These are phyloP conservation scores for Alethe diademata DNA, from an alignment of 2,113 vertebrate genomes.

Conservation along the genomic window DNA sequence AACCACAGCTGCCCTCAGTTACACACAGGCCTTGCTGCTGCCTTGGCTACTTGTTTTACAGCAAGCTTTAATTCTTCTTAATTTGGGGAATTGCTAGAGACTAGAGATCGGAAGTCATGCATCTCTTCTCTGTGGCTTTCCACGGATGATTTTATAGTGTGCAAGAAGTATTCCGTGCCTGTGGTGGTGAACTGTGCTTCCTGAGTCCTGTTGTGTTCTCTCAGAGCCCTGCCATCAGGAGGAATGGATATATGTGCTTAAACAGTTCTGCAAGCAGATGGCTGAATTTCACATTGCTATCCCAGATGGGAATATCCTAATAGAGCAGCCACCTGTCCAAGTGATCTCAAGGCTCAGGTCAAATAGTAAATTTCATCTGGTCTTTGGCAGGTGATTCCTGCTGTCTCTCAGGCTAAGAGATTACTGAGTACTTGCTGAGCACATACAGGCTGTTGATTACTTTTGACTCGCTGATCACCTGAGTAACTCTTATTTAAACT, in stretches of 20 bases:
- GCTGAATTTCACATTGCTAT: constrained; percentile 21
- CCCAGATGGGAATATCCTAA: constrained; percentile 49
- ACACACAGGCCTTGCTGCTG: background rate
- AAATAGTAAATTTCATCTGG: constrained; percentile 34
- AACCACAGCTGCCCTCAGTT: background rate
- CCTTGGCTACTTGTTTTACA: background rate
- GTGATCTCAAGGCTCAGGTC: constrained; percentile 41
- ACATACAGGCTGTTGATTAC: background rate
- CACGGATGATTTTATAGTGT: background rate
- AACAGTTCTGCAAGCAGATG: constrained; percentile 50
- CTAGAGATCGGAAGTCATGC: background rate
- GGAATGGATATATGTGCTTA: background rate
- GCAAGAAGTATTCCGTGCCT: background rate
- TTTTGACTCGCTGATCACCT: background rate
- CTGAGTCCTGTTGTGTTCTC: background rate
- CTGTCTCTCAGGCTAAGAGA: background rate
- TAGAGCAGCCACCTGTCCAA: constrained; percentile 58
- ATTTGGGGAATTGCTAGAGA: background rate
- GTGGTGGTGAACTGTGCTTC: background rate
- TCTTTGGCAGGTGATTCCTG: constrained; percentile 8
- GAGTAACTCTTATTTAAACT: background rate
- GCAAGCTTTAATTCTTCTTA: background rate
- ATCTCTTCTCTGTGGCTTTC: background rate
- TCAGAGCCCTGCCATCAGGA: background rate
- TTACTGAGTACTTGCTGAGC: background rate